Conservation (phyloP, 2,797 vertebrate species). For the Tamandua tetradactyla region DNA sequence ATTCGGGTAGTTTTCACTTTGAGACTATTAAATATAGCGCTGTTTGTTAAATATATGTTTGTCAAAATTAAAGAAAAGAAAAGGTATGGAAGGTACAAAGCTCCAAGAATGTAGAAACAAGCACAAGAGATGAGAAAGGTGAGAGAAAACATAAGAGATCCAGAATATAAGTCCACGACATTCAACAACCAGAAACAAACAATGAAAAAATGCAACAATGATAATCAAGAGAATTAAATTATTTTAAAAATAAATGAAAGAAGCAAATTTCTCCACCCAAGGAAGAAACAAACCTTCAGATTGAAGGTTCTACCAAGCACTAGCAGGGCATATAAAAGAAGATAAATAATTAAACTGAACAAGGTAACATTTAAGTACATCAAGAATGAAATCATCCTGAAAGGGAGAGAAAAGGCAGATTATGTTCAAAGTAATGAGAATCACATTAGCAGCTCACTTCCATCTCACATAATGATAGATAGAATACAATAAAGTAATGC, state of each 20-base stretch:
- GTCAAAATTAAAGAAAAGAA: not conserved
- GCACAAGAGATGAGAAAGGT: not conserved
- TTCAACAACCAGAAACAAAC: not conserved
- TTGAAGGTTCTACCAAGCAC: not conserved
- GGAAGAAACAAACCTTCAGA: not conserved
- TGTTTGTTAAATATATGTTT: not conserved
- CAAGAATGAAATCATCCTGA: not conserved
- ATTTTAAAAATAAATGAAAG: not conserved
- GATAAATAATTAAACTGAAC: not conserved
- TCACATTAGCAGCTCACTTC: not conserved
- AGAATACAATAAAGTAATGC: not conserved
- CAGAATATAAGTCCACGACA: not conserved
- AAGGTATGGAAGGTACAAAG: not conserved
- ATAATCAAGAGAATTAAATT: not conserved
- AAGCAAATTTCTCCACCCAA: not conserved
- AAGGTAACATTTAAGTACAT: not conserved
- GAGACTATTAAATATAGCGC: not conserved
- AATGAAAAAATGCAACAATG: not conserved
- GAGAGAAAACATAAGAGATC: not conserved
- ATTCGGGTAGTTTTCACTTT: not conserved
- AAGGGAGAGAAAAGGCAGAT: not conserved
- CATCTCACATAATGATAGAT: not conserved
- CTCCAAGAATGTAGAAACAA: not conserved
- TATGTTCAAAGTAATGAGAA: not conserved
- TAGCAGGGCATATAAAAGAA: not conserved